Evolutionary conservation across 2,797 vertebrate genomes (phyloP).

Genomic region (Pseudochirops cupreus): DNA sequence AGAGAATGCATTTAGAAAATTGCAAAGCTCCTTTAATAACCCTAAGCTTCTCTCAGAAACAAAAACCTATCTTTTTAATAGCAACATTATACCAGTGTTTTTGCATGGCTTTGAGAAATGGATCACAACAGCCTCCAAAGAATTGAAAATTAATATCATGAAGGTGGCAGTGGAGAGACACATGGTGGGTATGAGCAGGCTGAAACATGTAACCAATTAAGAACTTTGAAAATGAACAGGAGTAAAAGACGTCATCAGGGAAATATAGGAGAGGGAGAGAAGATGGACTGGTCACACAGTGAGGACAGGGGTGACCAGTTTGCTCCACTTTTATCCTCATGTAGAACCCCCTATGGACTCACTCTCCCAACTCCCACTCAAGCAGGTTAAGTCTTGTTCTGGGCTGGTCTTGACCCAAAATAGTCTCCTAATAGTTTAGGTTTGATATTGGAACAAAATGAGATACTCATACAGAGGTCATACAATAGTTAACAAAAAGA

Average conservation of each 20-base stretch:
- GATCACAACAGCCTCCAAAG: conserved; percentile 2
- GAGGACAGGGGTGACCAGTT: neutral
- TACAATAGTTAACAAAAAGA: neutral
- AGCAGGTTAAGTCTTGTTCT: neutral
- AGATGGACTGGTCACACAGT: neutral
- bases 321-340: neutral
- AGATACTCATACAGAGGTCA: neutral
- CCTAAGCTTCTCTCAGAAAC: neutral
- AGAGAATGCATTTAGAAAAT: conserved; percentile 3
- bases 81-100: neutral
- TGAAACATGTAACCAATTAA: neutral
- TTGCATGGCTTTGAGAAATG: neutral
- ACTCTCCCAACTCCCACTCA: neutral
- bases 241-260: neutral
- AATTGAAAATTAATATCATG: neutral
- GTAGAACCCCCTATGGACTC: neutral
- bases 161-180: neutral
- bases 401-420: neutral
- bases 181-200: neutral
- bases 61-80: conserved; percentile 1
- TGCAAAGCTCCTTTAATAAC: conserved; percentile 6
- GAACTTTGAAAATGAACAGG: neutral
- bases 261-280: neutral
- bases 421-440: neutral
- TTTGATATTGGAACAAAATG: neutral